These are phyloP conservation scores for Girardinichthys multiradiatus DNA, from an alignment of 2,113 vertebrate genomes.

Conservation along the genomic window DNA sequence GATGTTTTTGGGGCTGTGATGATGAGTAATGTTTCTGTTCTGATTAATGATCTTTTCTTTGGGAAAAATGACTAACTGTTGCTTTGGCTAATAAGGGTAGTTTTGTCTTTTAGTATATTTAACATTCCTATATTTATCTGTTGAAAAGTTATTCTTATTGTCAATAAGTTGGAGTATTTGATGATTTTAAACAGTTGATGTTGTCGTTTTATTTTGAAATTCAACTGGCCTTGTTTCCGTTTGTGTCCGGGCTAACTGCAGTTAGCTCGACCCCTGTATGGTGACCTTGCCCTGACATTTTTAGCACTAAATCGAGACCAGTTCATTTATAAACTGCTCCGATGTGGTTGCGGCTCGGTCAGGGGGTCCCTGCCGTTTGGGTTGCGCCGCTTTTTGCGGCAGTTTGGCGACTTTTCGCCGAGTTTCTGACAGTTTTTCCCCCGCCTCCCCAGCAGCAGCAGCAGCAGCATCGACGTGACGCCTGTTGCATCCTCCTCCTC, in stretches of 20 bases:
- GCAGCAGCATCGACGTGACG: conserved; percentile 73
- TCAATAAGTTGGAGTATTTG: background rate
- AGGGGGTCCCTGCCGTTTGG: rapidly evolving
- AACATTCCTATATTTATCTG: background rate
- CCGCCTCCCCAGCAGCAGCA: conserved; percentile 19
- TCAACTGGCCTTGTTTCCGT: rapidly evolving
- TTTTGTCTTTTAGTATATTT: background rate
- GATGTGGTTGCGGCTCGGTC: background rate
- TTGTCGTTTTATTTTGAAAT: conserved; percentile 45
- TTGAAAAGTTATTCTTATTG: background rate
- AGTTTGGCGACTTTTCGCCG: conserved; percentile 43
- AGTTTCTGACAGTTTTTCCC: conserved; percentile 46
- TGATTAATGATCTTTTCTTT: no score
- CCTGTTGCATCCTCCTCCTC: conserved; percentile 69
- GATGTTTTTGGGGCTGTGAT: no score
- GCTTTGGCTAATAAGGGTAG: background rate
- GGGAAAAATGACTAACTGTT: no score
- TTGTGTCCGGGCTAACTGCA: background rate
- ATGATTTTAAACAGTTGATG: background rate
- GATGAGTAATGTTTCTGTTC: no score
- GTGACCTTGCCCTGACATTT: conserved; percentile 69
- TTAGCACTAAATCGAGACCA: conserved; percentile 29
- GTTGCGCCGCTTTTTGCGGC: background rate
- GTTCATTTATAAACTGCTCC: conserved; percentile 13
- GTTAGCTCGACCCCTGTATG: conserved; percentile 27